Conservation (phyloP, 2,113 vertebrate species). For the Rafetus swinhoei region DNA sequence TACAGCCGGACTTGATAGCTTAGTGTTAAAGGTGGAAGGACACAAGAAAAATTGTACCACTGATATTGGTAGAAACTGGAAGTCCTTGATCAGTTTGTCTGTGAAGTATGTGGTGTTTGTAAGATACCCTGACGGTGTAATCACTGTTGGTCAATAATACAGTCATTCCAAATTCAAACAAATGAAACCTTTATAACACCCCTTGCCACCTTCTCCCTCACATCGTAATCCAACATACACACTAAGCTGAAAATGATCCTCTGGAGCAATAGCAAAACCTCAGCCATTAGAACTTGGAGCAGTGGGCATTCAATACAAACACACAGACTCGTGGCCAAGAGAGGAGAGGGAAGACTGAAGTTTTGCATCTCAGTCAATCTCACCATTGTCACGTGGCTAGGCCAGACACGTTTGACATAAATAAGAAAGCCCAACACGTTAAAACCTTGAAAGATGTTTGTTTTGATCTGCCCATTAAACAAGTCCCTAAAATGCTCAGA, state of each 20-base stretch:
- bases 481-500: background rate
- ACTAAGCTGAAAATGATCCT: background rate
- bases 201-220: background rate
- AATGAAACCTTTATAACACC: background rate
- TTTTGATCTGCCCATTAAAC: background rate
- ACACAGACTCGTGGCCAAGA: background rate
- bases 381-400: accelerated
- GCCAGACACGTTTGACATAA: background rate
- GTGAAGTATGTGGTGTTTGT: background rate
- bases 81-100: accelerated
- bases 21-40: background rate
- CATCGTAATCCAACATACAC: constrained; percentile 17
- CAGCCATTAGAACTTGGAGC: constrained; percentile 16
- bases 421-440: background rate
- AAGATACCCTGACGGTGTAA: constrained; percentile 1
- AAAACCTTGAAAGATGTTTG: constrained; percentile 16
- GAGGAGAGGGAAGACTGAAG: constrained; percentile 3
- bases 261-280: constrained; percentile 26
- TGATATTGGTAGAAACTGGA: background rate
- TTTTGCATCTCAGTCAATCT: background rate
- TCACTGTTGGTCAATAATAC: constrained; percentile 30
- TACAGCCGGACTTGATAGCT: background rate
- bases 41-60: background rate
- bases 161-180: constrained; percentile 31
- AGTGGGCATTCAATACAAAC: background rate